These are phyloP conservation scores for Acrobasis consociella DNA, from an alignment of 2,888 invertebrate genomes.

Conservation along the genomic window DNA sequence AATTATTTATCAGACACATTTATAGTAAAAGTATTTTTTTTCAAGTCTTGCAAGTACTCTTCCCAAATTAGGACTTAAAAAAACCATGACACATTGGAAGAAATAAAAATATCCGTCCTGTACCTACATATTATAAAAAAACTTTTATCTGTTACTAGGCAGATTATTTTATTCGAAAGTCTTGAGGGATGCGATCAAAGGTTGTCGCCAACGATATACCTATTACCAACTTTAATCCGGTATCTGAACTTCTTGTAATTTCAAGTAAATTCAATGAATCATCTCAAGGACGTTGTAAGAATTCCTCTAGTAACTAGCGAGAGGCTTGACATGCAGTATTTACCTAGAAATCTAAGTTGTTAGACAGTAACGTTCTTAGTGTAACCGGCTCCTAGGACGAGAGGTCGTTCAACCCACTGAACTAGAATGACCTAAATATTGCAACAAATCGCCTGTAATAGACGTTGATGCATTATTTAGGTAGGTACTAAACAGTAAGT, in stretches of 20 bases:
- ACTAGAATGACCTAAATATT: constrained; percentile 73
- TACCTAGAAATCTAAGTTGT: constrained; percentile 27
- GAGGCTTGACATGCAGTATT: constrained; percentile 12
- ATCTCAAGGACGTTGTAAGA: constrained; percentile 8
- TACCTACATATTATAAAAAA: too few species aligned
- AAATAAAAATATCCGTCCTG: too few species aligned
- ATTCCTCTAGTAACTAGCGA: neutral
- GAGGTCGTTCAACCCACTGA: constrained; percentile 67
- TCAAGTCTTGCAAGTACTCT: too few species aligned
- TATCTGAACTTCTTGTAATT: neutral
- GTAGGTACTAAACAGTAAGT: neutral
- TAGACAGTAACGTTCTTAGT: constrained; percentile 41
- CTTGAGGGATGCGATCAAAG: too few species aligned
- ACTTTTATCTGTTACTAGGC: neutral
- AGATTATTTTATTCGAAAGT: neutral
- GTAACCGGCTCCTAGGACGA: constrained; percentile 60
- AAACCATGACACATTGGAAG: too few species aligned
- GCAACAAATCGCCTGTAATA: constrained; percentile 50
- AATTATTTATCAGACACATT: too few species aligned
- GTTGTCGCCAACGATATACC: too few species aligned
- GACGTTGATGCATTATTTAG: constrained; percentile 40
- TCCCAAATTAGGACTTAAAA: too few species aligned
- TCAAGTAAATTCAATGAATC: neutral
- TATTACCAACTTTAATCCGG: neutral
- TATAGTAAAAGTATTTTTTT: too few species aligned